These are phyloP conservation scores for Geococcyx californianus DNA, from an alignment of 2,113 vertebrate genomes.

Conservation along the genomic window DNA sequence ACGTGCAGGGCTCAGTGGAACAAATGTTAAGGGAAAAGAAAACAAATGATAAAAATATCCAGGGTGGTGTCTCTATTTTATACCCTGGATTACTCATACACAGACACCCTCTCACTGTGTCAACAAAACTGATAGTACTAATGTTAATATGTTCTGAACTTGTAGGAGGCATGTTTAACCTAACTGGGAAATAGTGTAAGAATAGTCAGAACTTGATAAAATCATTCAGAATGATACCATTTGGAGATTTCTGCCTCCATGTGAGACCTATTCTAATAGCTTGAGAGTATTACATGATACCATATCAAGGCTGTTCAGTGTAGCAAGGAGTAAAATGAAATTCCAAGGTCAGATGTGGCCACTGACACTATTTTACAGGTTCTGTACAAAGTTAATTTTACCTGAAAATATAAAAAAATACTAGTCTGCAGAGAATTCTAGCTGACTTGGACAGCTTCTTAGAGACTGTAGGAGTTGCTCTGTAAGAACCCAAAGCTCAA, in stretches of 20 bases:
- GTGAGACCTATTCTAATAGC: background rate
- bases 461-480: background rate
- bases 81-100: background rate
- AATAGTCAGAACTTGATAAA: too few species aligned
- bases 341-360: background rate
- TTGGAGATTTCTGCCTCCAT: background rate
- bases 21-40: slow-evolving; percentile 4
- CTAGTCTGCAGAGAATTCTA: background rate
- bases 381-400: background rate
- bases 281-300: background rate
- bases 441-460: background rate
- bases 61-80: background rate
- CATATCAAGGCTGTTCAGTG: background rate
- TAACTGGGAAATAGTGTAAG: background rate
- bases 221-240: background rate
- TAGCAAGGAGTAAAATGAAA: background rate
- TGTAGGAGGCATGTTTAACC: background rate
- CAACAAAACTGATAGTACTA: background rate
- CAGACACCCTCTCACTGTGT: background rate
- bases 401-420: background rate
- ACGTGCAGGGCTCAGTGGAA: background rate
- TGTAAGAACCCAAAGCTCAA: background rate
- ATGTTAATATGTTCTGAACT: background rate
- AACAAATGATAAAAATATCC: background rate
- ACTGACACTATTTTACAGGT: background rate